phyloP scores from a whole-genome alignment of 1,140 invertebrate species.

The Thalassaphorura encarpata region DNA sequence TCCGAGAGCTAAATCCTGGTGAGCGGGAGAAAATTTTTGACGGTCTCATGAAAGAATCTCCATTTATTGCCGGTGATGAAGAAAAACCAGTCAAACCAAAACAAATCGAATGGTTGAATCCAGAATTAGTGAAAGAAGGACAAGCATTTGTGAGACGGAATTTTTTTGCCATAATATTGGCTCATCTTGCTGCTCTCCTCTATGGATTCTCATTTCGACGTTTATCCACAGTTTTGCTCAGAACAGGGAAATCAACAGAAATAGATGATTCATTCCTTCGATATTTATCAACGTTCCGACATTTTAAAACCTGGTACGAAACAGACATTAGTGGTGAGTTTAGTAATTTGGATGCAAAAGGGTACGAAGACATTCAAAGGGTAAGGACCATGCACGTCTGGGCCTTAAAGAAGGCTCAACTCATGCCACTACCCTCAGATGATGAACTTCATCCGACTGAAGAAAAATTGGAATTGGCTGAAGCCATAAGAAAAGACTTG shows the following conservation, averaged over 20 bases:
- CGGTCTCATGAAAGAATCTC: slow-evolving; percentile 16
- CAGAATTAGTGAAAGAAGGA: slow-evolving; percentile 4
- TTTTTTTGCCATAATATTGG: slow-evolving; percentile 12
- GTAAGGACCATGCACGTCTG: slow-evolving; percentile 12
- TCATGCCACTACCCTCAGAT: background rate
- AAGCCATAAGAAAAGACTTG: slow-evolving; percentile 15
- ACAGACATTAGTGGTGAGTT: slow-evolving; percentile 10
- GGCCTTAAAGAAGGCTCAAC: background rate
- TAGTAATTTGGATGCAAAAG: background rate
- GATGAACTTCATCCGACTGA: background rate
- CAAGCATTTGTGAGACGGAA: slow-evolving; percentile 1
- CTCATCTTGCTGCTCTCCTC: slow-evolving; percentile 4
- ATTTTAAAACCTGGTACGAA: slow-evolving; percentile 10
- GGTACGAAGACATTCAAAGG: slow-evolving; percentile 1
- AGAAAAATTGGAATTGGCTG: slow-evolving; percentile 1
- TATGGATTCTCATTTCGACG: slow-evolving; percentile 14
- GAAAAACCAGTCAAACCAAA: background rate
- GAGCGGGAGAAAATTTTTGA: slow-evolving; percentile 14
- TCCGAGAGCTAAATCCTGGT: background rate
- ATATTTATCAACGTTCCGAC: slow-evolving; percentile 3
- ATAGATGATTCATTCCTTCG: background rate
- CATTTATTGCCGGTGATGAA: slow-evolving; percentile 14
- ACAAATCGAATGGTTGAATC: slow-evolving; percentile 16
- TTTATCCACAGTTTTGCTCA: slow-evolving; percentile 11
- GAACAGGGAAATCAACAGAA: slow-evolving; percentile 6